phyloP scores from a whole-genome alignment of 2,113 vertebrate genomes.

The Takifugu bimaculatus region DNA sequence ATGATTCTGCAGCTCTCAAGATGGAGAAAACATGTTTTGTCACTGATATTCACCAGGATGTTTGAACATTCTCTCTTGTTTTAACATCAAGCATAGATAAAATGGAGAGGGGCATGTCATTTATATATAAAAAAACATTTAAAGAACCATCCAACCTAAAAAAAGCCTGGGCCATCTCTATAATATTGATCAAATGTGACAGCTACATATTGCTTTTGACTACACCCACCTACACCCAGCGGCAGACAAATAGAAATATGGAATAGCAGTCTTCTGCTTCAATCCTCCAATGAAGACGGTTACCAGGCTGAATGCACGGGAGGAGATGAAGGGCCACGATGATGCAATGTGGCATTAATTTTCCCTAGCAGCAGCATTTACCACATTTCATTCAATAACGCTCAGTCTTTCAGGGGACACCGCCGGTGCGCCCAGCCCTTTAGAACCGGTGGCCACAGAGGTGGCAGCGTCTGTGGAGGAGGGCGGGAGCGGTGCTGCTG shows the following conservation, averaged over 20 bases:
- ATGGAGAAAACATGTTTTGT: too few relatives aligned
- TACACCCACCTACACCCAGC: slow-evolving; percentile 25
- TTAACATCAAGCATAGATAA: slow-evolving; percentile 15
- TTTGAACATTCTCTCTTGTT: slow-evolving; percentile 2
- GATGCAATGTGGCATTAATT: slow-evolving; percentile 63
- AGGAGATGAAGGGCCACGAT: slow-evolving; percentile 55
- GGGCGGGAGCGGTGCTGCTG: too few relatives aligned
- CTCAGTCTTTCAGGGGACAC: slow-evolving; percentile 54
- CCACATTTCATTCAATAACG: slow-evolving; percentile 65
- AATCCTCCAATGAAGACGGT: slow-evolving; percentile 61
- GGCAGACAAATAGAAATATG: slow-evolving; percentile 35
- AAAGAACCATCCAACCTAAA: slow-evolving; percentile 26
- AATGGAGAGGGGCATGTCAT: slow-evolving; percentile 44
- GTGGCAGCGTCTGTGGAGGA: too few relatives aligned
- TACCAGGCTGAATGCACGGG: slow-evolving; percentile 26
- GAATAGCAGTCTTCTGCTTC: slow-evolving; percentile 60
- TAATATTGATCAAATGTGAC: slow-evolving; percentile 73
- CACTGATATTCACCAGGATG: too few relatives aligned
- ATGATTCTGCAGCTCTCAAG: too few relatives aligned
- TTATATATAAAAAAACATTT: slow-evolving; percentile 40
- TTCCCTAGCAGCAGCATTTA: slow-evolving; percentile 51
- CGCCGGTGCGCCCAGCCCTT: slow-evolving; percentile 37
- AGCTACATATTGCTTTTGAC: slow-evolving; percentile 60
- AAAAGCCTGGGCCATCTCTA: slow-evolving; percentile 39
- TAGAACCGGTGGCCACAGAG: slow-evolving; percentile 5